Percentiles rank a stretch among this genome's conserved stretches.
These are phyloP conservation scores for Muraenolepis orangiensis DNA, from an alignment of 2,797 vertebrate species.

Conservation along the genomic window DNA sequence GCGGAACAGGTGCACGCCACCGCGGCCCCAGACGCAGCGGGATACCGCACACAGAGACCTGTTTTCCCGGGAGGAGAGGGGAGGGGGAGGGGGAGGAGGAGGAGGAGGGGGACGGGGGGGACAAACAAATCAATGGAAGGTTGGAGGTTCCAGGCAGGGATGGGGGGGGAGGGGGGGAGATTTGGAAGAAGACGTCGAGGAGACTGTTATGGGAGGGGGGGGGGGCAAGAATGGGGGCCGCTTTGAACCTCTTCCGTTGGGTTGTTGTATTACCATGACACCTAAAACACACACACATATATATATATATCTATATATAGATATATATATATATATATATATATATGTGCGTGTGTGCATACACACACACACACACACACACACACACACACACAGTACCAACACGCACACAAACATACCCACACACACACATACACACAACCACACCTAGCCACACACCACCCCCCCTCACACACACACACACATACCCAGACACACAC, in stretches of 20 bases:
- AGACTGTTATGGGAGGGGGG: slow-evolving; percentile 22
- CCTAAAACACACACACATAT: slow-evolving; percentile 1
- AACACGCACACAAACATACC: not conserved
- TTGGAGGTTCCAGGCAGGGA: slow-evolving; percentile 45
- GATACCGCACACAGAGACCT: not conserved
- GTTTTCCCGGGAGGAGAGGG: not conserved
- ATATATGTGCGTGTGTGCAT: too few species aligned
- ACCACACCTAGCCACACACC: slow-evolving; percentile 17
- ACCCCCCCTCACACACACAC: not conserved
- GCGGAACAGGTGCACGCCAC: not conserved
- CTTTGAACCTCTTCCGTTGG: slow-evolving; percentile 29
- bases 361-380: slow-evolving; percentile 16
- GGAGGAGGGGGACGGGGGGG: slow-evolving; percentile 11
- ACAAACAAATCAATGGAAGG: slow-evolving; percentile 43
- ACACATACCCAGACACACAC: too few species aligned
- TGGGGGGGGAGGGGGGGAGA: slow-evolving; percentile 30
- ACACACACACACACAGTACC: slow-evolving; percentile 25
- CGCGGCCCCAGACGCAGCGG: not conserved
- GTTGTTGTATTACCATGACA: slow-evolving; percentile 25
- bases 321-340: too few species aligned
- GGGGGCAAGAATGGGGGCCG: too few species aligned
- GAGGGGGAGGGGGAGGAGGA: not conserved
- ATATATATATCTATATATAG: too few species aligned
- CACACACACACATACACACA: slow-evolving; percentile 2
- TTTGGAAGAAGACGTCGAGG: slow-evolving; percentile 37